Conservation (phyloP, 2,797 vertebrate genomes). For the Microcaecilia unicolor region DNA sequence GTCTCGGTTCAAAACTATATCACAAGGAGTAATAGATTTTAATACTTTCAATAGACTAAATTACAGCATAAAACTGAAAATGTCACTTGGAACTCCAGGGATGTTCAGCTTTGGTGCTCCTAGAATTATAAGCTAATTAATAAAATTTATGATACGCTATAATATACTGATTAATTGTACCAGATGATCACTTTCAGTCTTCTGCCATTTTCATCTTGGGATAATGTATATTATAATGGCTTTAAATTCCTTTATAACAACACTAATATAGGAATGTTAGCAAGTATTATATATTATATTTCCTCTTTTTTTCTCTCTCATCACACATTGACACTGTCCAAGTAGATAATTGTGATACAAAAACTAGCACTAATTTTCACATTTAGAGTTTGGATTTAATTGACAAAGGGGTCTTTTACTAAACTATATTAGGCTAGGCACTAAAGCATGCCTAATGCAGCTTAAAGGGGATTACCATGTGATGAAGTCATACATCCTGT, state of each 20-base stretch:
- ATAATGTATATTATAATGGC: conserved; percentile 41
- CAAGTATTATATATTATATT: conserved; percentile 24
- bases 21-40: conserved; percentile 21
- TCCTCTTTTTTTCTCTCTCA: conserved; percentile 17
- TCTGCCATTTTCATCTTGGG: conserved; percentile 41
- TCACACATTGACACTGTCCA: too few species aligned
- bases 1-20: too few species aligned
- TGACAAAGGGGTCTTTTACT: too few species aligned
- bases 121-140: conserved; percentile 45
- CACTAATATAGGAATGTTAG: too few species aligned
- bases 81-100: conserved; percentile 42
- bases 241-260: conserved; percentile 34
- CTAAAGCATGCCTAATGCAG: too few species aligned
- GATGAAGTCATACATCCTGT: too few species aligned
- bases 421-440: too few species aligned
- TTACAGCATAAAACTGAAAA: conserved; percentile 38
- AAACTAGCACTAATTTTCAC: too few species aligned
- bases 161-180: conserved; percentile 32
- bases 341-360: too few species aligned
- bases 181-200: conserved; percentile 43
- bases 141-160: conserved; percentile 40
- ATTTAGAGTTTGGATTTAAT: too few species aligned
- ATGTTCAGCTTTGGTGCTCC: conserved; percentile 29
- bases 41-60: conserved; percentile 29
- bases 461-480: too few species aligned